phyloP scores from a whole-genome alignment of 2,888 invertebrate genomes.

The Sphaerophoria taeniata region DNA sequence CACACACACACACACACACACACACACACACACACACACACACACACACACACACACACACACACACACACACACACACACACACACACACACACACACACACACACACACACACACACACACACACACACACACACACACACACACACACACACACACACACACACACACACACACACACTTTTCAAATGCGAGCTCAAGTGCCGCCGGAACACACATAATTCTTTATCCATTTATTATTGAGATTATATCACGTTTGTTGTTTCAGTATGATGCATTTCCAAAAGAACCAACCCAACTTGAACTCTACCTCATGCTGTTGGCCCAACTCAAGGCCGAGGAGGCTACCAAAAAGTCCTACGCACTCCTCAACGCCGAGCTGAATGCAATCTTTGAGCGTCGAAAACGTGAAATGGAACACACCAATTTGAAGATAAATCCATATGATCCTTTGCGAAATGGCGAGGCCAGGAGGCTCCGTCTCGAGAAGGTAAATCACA shows the following conservation, averaged over 20 bases:
- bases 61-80: no score
- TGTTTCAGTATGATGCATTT: conserved; percentile 85
- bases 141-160: no score
- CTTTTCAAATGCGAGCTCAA: background rate
- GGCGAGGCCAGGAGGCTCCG: conserved; percentile 83
- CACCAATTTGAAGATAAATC: conserved; percentile 84
- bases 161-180: no score
- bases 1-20: no score
- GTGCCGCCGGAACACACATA: conserved; percentile 21
- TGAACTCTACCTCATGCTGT: conserved; percentile 86
- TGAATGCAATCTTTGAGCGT: conserved; percentile 83
- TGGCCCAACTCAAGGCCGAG: conserved; percentile 86
- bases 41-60: no score
- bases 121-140: no score
- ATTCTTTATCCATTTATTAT: conserved; percentile 1
- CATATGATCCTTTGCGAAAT: conserved; percentile 85
- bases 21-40: no score
- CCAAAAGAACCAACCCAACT: conserved; percentile 85
- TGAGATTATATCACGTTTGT: conserved; percentile 36
- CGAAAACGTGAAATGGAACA: conserved; percentile 83
- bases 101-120: no score
- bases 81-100: no score
- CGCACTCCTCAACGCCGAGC: conserved; percentile 81
- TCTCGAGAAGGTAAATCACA: conserved; percentile 82
- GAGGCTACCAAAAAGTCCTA: conserved; percentile 85